Evolutionary conservation across 1,140 invertebrate genomes (phyloP).

Genomic region (Polypedilum pembai): DNA sequence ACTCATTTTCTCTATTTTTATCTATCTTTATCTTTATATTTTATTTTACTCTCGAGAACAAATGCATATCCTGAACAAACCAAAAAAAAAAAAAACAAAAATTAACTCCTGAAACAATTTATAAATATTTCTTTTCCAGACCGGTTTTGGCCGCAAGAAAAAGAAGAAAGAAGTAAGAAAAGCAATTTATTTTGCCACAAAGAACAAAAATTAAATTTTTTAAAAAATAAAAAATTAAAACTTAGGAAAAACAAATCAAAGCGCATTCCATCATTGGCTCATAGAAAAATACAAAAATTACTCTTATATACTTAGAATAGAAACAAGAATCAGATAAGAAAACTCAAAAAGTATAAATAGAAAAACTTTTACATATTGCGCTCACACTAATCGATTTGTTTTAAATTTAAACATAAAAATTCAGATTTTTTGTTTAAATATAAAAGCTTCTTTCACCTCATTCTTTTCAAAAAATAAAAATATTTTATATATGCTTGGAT

Average conservation of each 20-base stretch:
- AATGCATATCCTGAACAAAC: too few relatives aligned
- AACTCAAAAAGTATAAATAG: too few relatives aligned
- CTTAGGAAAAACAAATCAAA: slow-evolving; percentile 30
- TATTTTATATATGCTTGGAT: neutral
- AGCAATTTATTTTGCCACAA: slow-evolving; percentile 40
- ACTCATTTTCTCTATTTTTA: neutral
- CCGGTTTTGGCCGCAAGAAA: slow-evolving; percentile 86
- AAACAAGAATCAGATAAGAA: too few relatives aligned
- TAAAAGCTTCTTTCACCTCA: slow-evolving; percentile 11
- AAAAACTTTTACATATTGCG: neutral
- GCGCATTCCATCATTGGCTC: slow-evolving; percentile 15
- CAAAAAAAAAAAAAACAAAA: neutral
- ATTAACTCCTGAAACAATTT: slow-evolving; percentile 24
- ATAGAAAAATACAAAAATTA: neutral
- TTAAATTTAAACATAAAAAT: neutral
- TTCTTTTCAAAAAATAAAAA: neutral
- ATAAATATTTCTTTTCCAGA: slow-evolving; percentile 50
- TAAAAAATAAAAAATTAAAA: slow-evolving; percentile 26
- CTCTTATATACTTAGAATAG: too few relatives aligned
- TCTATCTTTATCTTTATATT: neutral
- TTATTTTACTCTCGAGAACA: neutral
- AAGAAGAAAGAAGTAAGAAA: slow-evolving; percentile 93
- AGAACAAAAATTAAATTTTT: slow-evolving; percentile 32
- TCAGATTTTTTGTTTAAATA: neutral
- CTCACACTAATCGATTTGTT: neutral